These are phyloP conservation scores for Poecilia gillii DNA, from an alignment of 2,797 vertebrate species.

Conservation along the genomic window DNA sequence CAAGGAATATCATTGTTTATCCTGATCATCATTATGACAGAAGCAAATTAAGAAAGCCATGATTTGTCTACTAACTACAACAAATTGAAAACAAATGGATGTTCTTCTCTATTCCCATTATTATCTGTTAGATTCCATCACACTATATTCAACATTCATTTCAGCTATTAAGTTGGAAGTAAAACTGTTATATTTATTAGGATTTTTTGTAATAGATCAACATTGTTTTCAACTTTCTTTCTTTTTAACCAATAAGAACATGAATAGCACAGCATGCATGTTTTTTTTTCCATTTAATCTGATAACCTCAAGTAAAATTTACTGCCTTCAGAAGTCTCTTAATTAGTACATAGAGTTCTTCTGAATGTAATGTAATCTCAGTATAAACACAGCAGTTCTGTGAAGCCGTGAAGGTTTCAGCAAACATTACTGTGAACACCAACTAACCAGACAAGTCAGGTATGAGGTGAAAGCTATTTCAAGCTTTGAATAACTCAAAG, in stretches of 20 bases:
- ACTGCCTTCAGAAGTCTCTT: neutral
- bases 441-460: neutral
- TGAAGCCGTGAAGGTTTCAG: neutral
- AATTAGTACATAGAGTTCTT: neutral
- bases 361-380: neutral
- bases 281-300: neutral
- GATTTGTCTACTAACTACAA: neutral
- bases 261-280: neutral
- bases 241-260: neutral
- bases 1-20: conserved; percentile 24
- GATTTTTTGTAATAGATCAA: neutral
- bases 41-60: neutral
- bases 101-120: neutral
- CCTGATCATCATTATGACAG: neutral
- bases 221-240: neutral
- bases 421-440: neutral
- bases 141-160: neutral
- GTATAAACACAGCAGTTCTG: neutral
- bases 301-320: neutral
- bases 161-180: neutral
- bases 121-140: neutral
- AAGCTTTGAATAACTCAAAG: neutral
- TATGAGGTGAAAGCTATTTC: neutral
- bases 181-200: neutral
- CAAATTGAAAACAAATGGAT: neutral